Evolutionary conservation across 2,888 invertebrate genomes (phyloP).

Genomic region (Xestoiulus laeticollis): DNA sequence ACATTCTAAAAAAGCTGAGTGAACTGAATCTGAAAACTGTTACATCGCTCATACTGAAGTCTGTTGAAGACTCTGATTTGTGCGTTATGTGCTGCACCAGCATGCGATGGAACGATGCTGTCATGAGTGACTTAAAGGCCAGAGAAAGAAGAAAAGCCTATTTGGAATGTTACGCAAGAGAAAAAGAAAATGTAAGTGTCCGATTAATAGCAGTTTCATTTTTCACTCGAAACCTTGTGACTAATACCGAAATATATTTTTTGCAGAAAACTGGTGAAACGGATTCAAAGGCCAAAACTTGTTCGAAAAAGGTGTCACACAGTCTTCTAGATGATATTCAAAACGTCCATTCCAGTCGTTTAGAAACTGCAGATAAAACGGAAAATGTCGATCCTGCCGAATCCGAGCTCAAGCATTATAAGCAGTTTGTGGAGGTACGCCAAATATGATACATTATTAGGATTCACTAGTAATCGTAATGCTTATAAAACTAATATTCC

Average conservation of each 20-base stretch:
- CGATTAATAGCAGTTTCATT: not conserved
- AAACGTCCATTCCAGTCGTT: not conserved
- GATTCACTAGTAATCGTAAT: not conserved
- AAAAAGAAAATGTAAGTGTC: conserved; percentile 34
- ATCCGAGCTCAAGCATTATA: not conserved
- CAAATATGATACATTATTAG: not conserved
- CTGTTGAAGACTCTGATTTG: not conserved
- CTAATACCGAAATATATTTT: not conserved
- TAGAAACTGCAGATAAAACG: not conserved
- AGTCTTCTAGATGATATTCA: not conserved
- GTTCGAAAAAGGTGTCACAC: not conserved
- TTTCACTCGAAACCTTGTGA: too few relatives aligned
- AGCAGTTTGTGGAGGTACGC: not conserved
- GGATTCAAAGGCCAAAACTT: not conserved
- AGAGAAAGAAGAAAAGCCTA: conserved; percentile 19
- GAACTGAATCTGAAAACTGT: not conserved
- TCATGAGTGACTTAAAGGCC: not conserved
- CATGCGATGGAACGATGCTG: not conserved
- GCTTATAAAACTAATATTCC: not conserved
- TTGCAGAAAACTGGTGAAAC: not conserved
- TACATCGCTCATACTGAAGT: not conserved
- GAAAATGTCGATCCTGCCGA: not conserved
- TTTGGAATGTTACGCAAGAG: not conserved
- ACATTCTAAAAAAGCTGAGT: not conserved
- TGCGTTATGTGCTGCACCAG: conserved; percentile 29